Conservation (phyloP, 1,140 invertebrate genomes). For the Apocrypta bakeri region DNA sequence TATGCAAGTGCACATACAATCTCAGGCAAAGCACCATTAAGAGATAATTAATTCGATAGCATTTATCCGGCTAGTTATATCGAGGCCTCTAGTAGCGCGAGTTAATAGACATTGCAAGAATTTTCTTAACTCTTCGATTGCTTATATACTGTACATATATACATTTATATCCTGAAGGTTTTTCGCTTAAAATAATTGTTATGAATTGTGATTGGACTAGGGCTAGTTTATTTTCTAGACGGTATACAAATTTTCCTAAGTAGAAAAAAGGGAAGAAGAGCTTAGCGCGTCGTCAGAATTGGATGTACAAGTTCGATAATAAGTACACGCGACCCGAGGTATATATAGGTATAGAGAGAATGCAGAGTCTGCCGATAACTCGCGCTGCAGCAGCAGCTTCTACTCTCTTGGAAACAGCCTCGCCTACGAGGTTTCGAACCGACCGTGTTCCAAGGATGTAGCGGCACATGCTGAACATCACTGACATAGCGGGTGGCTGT, state of each 20-base stretch:
- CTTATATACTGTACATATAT: not conserved
- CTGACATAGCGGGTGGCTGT: conserved; percentile 58
- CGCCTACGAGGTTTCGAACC: not conserved
- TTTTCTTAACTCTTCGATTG: not conserved
- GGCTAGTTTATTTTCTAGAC: not conserved
- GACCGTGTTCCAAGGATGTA: conserved; percentile 38
- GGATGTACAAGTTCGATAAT: conserved; percentile 4
- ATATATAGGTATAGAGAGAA: conserved; percentile 7
- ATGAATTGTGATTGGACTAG: not conserved
- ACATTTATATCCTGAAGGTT: not conserved
- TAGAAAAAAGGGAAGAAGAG: not conserved
- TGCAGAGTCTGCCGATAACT: conserved; percentile 23
- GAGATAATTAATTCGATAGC: conserved; percentile 54
- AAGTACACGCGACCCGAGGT: conserved; percentile 33
- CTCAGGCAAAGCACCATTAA: conserved; percentile 47
- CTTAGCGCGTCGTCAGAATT: not conserved
- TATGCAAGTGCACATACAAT: too few species aligned
- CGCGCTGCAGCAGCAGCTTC: not conserved
- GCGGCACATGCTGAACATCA: conserved; percentile 58
- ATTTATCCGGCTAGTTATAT: conserved; percentile 29
- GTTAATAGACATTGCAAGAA: not conserved
- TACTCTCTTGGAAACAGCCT: not conserved
- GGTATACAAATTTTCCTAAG: not conserved
- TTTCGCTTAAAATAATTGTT: not conserved
- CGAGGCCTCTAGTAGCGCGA: not conserved